A percentile compares a stretch with the other conserved stretches of the same genome.
These are phyloP conservation scores for Saturnia pavonia DNA, from an alignment of 2,888 invertebrate species.

Conservation along the genomic window DNA sequence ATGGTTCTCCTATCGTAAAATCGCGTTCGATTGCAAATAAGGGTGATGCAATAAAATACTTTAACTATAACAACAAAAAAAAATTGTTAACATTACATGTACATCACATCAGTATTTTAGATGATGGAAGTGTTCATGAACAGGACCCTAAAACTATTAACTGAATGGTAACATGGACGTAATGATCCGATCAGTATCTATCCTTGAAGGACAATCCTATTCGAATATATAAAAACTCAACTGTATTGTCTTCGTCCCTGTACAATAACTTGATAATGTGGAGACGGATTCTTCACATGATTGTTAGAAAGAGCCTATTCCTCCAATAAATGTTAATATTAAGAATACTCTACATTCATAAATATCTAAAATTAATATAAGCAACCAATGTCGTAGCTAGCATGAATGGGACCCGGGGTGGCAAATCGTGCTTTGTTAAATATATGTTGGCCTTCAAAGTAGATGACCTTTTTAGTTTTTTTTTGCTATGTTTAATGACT, in stretches of 20 bases:
- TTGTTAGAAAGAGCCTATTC: constrained; percentile 8
- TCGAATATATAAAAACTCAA: constrained; percentile 39
- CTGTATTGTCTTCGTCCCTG: constrained; percentile 79
- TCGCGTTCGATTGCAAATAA: no score
- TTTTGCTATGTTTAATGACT: no score
- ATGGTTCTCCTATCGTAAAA: no score
- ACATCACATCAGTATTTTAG: no score
- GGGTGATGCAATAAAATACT: no score
- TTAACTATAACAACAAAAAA: no score
- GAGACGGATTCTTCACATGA: constrained; percentile 50
- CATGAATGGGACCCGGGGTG: no score
- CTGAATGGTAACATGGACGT: constrained; percentile 25
- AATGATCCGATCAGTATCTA: constrained; percentile 19
- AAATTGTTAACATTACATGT: no score
- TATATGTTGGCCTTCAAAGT: no score
- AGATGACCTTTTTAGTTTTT: no score
- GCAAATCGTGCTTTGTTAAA: no score
- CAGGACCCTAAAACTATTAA: constrained; percentile 17
- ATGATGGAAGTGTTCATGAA: background rate
- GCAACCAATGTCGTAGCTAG: no score
- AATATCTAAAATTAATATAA: background rate
- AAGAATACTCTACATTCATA: background rate
- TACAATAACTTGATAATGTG: constrained; percentile 55
- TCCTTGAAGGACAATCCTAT: constrained; percentile 30
- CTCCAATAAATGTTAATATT: background rate